phyloP scores from a whole-genome alignment of 1,140 invertebrate genomes.

The Tetraneura akinire region DNA sequence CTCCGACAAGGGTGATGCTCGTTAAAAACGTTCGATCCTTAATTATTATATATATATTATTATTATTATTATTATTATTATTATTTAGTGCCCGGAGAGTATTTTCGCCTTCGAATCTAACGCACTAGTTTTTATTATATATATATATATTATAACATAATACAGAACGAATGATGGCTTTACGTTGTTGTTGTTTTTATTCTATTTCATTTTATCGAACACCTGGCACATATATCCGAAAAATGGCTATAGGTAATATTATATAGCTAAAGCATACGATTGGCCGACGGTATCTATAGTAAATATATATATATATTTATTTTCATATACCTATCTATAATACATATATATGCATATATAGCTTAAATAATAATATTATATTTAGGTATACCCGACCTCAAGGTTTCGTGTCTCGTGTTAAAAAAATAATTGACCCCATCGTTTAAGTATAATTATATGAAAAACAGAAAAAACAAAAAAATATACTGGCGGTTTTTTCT shows the following conservation, averaged over 20 bases:
- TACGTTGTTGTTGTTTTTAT: constrained; percentile 15
- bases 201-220: constrained; percentile 36
- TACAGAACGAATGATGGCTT: constrained; percentile 39
- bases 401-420: constrained; percentile 31
- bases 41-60: constrained; percentile 51
- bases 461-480: constrained; percentile 11
- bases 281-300: not conserved
- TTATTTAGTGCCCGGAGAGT: constrained; percentile 39
- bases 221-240: constrained; percentile 41
- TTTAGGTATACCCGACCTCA: too few species aligned
- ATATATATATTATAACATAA: not conserved
- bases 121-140: constrained; percentile 1
- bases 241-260: constrained; percentile 17
- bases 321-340: too few species aligned
- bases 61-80: too few species aligned
- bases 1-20: constrained; percentile 31
- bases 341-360: not conserved
- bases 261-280: constrained; percentile 16
- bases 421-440: constrained; percentile 29
- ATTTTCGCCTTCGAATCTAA: constrained; percentile 26
- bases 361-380: too few species aligned
- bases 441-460: too few species aligned
- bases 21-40: constrained; percentile 50
- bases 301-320: too few species aligned
- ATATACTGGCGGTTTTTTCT: too few species aligned